A percentile compares a stretch with the other conserved stretches of the same genome.
Conservation (phyloP, 2,113 vertebrate genomes). For the Phoxinus phoxinus region DNA sequence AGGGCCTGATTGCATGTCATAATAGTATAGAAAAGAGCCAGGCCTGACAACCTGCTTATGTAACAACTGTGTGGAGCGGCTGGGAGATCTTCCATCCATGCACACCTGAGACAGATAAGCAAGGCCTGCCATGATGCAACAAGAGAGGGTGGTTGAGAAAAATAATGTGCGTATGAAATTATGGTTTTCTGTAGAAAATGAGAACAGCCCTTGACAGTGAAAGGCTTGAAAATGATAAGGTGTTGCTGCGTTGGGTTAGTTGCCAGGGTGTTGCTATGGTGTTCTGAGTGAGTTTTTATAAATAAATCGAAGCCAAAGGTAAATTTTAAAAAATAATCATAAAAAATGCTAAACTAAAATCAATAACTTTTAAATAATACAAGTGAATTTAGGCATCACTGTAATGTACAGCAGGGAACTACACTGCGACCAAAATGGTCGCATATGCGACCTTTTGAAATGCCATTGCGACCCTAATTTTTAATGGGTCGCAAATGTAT, state of each 20-base stretch:
- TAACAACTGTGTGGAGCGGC: background rate
- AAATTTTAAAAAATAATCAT: background rate
- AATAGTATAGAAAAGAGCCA: background rate
- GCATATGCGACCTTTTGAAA: no score
- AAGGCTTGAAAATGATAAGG: background rate
- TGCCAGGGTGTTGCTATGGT: background rate
- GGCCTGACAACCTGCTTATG: slow-evolving; percentile 12
- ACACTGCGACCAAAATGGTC: no score
- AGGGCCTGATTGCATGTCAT: background rate
- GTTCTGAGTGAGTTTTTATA: background rate
- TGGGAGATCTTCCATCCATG: background rate
- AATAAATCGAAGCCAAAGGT: background rate
- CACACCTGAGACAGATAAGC: slow-evolving; percentile 14
- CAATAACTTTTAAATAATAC: background rate
- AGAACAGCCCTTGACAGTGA: background rate
- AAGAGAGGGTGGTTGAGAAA: background rate
- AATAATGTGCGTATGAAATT: background rate
- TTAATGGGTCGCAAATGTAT: no score
- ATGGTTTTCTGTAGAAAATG: background rate
- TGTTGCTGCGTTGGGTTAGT: background rate
- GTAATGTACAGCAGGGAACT: no score
- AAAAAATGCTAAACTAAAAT: background rate
- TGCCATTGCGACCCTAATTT: no score
- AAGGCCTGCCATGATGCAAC: background rate
- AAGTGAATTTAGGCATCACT: background rate